phyloP scores from a whole-genome alignment of 2,888 invertebrate species.

The Teleiodes luculella region DNA sequence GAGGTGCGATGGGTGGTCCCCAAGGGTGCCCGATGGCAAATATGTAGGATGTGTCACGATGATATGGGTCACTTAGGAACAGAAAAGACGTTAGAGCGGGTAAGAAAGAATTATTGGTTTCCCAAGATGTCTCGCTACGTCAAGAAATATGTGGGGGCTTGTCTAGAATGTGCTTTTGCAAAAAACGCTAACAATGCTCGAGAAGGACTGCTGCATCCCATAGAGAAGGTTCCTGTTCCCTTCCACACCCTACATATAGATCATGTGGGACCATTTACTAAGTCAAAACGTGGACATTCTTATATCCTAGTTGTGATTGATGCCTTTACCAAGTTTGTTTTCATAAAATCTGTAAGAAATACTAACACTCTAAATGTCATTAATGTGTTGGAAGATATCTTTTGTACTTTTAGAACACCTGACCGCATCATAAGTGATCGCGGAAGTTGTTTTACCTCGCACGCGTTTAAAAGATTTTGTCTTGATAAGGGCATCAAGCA shows the following conservation, averaged over 20 bases:
- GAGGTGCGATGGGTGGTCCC: conserved; percentile 8
- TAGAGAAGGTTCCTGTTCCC: conserved; percentile 3
- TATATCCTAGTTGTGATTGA: conserved; percentile 7
- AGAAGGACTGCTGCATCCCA: conserved; percentile 10
- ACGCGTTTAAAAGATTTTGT: conserved; percentile 14
- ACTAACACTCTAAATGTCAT: conserved; percentile 17
- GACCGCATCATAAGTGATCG: conserved; percentile 22
- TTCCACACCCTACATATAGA: conserved; percentile 14
- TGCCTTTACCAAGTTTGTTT: conserved; percentile 9
- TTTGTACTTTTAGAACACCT: conserved; percentile 18
- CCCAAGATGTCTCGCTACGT: neutral
- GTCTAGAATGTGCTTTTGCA: conserved; percentile 12
- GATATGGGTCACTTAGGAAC: neutral
- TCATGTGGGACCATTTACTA: conserved; percentile 14
- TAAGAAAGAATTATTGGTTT: conserved; percentile 23
- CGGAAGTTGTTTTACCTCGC: conserved; percentile 20
- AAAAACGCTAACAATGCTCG: neutral
- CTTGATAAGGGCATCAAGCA: conserved; percentile 16
- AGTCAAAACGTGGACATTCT: conserved; percentile 2
- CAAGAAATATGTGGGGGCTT: neutral
- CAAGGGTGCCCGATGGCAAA: conserved; percentile 23
- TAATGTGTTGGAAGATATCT: conserved; percentile 17
- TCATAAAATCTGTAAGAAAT: conserved; percentile 14
- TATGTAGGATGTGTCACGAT: conserved; percentile 34
- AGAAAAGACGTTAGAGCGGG: neutral